Evolutionary conservation across 2,888 invertebrate genomes (phyloP), one percentile per base, ranked within the genome.

Genomic region (Pristionchus mayeri): DNA sequence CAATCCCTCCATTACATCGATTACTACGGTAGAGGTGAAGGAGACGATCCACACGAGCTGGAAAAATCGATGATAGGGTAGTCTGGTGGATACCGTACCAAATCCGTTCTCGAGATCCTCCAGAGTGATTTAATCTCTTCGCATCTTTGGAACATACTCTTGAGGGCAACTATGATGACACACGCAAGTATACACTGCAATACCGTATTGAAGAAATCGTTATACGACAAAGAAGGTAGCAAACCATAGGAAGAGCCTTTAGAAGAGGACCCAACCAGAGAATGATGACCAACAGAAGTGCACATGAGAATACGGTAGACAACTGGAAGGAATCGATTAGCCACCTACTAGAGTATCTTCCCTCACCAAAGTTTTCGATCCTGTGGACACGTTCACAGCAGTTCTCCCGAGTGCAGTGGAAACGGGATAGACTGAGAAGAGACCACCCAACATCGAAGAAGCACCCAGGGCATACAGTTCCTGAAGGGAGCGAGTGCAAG

Each of bases 211-310:
- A 37, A 34, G 52, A 34, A 30, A 7, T 63, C 37, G 27, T n/a
- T 76, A 24, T 34, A 18, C 16, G 40, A 37, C 50, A n/a, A 27
- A 13, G 34, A 18, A 18, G n/a, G 30, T 6, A 30, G 13, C 48
- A 24, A 93, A 95, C 95, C 92, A 95, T 95, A 82, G 97, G 97
- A 86, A 97, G 94, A 67, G 95, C 94, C 93, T 96, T 95, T 93
- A 97, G 97, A 93, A 96, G 95, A 34, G 97, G 97, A 0, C 96
- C 97, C 87, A 97, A 95, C 95, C 96, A 96, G 83, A 97, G 94
- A 86, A 97, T 94, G 82, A 97, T 96, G 89, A 95, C 94, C 3
- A 97, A 94, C 27, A 97, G 94, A 44, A 97, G 94, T 0, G 93
- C 85, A 86, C 96, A 96, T 11, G 96, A 96, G 71, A 97, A 95